A percentile compares a stretch with the other conserved stretches of the same genome.
These are phyloP conservation scores for Ibycter americanus DNA, from an alignment of 2,797 vertebrate genomes.

Conservation along the genomic window DNA sequence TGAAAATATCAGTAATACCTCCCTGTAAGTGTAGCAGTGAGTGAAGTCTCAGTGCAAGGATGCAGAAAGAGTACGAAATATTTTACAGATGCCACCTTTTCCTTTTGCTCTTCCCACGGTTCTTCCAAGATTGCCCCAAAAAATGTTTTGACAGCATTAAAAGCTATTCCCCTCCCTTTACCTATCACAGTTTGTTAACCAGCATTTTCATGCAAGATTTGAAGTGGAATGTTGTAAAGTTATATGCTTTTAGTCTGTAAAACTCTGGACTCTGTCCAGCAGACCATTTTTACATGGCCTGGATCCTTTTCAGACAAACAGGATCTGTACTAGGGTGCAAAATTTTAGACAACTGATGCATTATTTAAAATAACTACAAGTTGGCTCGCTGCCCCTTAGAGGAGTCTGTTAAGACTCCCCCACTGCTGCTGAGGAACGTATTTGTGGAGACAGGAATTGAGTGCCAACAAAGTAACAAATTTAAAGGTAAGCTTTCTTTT, in stretches of 20 bases:
- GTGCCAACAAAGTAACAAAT: slow-evolving; percentile 10
- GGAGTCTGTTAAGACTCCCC: slow-evolving; percentile 31
- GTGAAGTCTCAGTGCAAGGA: not conserved
- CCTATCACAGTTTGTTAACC: slow-evolving; percentile 14
- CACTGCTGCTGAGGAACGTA: not conserved
- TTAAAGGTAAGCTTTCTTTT: not conserved
- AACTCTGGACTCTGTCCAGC: slow-evolving; percentile 43
- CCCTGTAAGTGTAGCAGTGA: not conserved
- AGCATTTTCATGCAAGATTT: slow-evolving; percentile 50
- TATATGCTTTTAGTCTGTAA: slow-evolving; percentile 29
- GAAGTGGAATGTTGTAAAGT: slow-evolving; percentile 39
- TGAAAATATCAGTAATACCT: not conserved
- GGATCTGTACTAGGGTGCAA: slow-evolving; percentile 53
- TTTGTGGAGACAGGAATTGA: not conserved
- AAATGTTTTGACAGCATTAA: slow-evolving; percentile 5
- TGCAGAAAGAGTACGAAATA: not conserved
- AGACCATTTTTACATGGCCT: slow-evolving; percentile 31
- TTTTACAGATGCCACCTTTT: slow-evolving; percentile 3
- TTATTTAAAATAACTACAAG: slow-evolving; percentile 54
- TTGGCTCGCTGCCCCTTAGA: not conserved
- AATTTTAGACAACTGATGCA: slow-evolving; percentile 54
- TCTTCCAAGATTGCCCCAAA: not conserved
- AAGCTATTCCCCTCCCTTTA: not conserved
- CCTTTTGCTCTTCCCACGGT: not conserved
- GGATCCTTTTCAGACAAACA: slow-evolving; percentile 59